phyloP scores from a whole-genome alignment of 2,797 vertebrate genomes.

The Malurus leucopterus region DNA sequence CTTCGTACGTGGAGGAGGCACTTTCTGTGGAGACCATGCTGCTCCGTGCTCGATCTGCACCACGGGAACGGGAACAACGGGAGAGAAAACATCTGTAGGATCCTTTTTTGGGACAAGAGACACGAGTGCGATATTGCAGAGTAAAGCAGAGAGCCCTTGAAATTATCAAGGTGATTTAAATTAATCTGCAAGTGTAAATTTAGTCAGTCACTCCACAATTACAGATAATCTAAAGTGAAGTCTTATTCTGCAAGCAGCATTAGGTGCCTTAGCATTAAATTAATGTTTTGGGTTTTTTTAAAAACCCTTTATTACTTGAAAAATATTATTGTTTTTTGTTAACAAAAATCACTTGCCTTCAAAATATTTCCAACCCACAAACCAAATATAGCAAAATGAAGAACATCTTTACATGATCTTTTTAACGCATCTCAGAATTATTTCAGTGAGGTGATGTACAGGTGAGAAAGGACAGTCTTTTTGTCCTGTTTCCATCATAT shows the following conservation, averaged over 20 bases:
- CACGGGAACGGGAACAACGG: fast-evolving
- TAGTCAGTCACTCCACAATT: background rate
- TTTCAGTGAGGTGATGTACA: background rate
- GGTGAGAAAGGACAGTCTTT: background rate
- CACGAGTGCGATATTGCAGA: fast-evolving
- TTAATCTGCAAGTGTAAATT: background rate
- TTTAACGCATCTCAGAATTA: background rate
- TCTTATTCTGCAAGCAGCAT: background rate
- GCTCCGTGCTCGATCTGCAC: slow-evolving; percentile 91
- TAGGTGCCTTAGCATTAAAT: background rate
- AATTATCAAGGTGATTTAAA: background rate
- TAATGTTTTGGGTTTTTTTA: background rate
- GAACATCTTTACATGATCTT: background rate
- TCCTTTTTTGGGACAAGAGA: background rate
- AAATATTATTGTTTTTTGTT: background rate
- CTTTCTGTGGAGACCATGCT: slow-evolving; percentile 99
- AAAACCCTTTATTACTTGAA: background rate
- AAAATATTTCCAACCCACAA: background rate
- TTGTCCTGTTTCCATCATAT: background rate
- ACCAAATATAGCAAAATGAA: background rate
- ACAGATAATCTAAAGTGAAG: background rate
- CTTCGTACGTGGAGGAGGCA: slow-evolving; percentile 97
- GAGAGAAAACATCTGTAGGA: background rate
- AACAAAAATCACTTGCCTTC: background rate
- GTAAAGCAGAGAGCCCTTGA: background rate